phyloP scores from a whole-genome alignment of 1,140 invertebrate species.

The Reticulitermes speratus region DNA sequence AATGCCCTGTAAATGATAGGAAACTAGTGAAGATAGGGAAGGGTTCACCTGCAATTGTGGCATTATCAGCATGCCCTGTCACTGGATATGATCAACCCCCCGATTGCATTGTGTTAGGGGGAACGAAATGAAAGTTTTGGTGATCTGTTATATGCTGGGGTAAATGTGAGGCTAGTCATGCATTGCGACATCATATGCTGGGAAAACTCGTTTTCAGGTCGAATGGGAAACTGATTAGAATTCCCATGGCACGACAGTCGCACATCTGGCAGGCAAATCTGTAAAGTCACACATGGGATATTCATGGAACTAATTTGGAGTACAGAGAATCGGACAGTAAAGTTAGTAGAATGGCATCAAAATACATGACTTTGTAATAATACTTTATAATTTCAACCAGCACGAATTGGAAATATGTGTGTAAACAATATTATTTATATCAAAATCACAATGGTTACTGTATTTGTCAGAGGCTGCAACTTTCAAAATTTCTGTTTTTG shows the following conservation, averaged over 20 bases:
- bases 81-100: neutral
- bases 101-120: neutral
- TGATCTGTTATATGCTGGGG: neutral
- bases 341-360: neutral
- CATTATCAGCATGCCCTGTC: neutral
- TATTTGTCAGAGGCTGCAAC: too few relatives aligned
- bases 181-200: neutral
- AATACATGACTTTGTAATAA: neutral
- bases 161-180: too few relatives aligned
- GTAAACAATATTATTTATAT: too few relatives aligned
- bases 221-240: neutral
- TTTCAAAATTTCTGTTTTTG: too few relatives aligned
- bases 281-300: neutral
- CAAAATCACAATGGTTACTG: too few relatives aligned
- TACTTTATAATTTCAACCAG: too few relatives aligned
- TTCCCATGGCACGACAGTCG: too few relatives aligned
- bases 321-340: neutral
- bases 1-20: neutral
- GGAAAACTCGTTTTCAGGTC: conserved; percentile 6
- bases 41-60: neutral
- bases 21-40: neutral
- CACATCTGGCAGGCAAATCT: neutral
- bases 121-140: neutral
- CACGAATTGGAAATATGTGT: too few relatives aligned
- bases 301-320: neutral